A percentile compares a stretch with the other conserved stretches of the same genome.
Conservation (phyloP, 1,140 invertebrate genomes). For the Aphidius ervi region DNA sequence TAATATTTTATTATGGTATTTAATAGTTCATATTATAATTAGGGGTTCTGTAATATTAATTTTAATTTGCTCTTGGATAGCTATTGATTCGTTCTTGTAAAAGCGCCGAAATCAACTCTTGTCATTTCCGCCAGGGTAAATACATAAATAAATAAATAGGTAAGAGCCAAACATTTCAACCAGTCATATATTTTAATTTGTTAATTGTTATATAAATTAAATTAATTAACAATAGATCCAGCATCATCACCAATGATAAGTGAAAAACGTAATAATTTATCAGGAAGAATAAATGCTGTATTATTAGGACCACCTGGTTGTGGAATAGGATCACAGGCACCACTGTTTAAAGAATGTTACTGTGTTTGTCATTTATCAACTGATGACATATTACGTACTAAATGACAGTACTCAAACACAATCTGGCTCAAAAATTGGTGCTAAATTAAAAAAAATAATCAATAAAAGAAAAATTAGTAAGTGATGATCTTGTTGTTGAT, state of each 20-base stretch:
- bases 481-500: conserved; percentile 91
- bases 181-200: background rate
- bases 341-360: conserved; percentile 80
- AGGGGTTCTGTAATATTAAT: too few relatives aligned
- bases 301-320: conserved; percentile 92
- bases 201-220: background rate
- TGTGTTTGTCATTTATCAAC: conserved; percentile 94
- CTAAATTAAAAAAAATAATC: conserved; percentile 81
- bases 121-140: too few relatives aligned
- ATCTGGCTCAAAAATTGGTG: conserved; percentile 82
- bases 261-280: conserved; percentile 36
- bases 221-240: conserved; percentile 16
- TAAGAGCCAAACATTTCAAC: too few relatives aligned
- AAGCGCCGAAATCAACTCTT: too few relatives aligned
- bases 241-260: conserved; percentile 11
- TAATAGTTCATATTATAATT: too few relatives aligned
- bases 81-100: too few relatives aligned
- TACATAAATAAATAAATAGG: too few relatives aligned
- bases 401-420: conserved; percentile 62
- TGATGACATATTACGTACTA: conserved; percentile 92
- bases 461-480: conserved; percentile 89
- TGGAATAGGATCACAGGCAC: conserved; percentile 98
- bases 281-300: conserved; percentile 77
- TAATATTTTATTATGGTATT: too few relatives aligned
- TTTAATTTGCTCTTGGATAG: too few relatives aligned